phyloP scores from a whole-genome alignment of 1,140 invertebrate genomes.

The Zaprionus gabonicus region DNA sequence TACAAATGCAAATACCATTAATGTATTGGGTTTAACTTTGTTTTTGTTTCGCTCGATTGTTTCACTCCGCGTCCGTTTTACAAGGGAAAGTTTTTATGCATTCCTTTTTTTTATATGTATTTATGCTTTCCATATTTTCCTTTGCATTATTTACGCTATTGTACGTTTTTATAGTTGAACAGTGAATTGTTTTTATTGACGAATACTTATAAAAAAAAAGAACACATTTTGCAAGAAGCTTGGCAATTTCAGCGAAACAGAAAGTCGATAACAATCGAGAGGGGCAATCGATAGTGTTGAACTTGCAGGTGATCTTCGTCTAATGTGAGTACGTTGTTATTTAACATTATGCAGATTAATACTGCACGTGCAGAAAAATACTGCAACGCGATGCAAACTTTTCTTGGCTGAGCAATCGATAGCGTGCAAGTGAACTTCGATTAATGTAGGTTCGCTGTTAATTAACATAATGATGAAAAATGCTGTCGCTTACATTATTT shows the following conservation, averaged over 20 bases:
- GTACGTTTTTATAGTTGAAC: slow-evolving; percentile 67
- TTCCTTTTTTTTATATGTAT: slow-evolving; percentile 53
- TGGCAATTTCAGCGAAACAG: neutral
- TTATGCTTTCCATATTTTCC: slow-evolving; percentile 67
- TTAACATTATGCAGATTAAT: neutral
- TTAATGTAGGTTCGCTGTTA: neutral
- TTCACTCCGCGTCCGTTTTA: slow-evolving; percentile 34
- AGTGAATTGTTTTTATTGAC: neutral
- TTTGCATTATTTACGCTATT: slow-evolving; percentile 69
- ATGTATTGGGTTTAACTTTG: slow-evolving; percentile 83
- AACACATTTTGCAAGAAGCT: neutral
- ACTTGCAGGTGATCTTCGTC: neutral
- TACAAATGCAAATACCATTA: slow-evolving; percentile 84
- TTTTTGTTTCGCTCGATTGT: slow-evolving; percentile 72
- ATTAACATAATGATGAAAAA: neutral
- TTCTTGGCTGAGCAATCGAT: neutral
- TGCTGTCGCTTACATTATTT: neutral
- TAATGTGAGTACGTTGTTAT: neutral
- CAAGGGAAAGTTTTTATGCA: slow-evolving; percentile 43
- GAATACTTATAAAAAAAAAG: neutral
- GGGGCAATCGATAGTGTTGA: neutral
- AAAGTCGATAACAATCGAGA: neutral
- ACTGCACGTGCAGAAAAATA: neutral
- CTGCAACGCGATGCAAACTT: too few relatives aligned
- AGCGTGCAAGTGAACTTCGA: neutral